Conservation (phyloP, 1,140 invertebrate genomes). For the Drosophila trapezifrons region DNA sequence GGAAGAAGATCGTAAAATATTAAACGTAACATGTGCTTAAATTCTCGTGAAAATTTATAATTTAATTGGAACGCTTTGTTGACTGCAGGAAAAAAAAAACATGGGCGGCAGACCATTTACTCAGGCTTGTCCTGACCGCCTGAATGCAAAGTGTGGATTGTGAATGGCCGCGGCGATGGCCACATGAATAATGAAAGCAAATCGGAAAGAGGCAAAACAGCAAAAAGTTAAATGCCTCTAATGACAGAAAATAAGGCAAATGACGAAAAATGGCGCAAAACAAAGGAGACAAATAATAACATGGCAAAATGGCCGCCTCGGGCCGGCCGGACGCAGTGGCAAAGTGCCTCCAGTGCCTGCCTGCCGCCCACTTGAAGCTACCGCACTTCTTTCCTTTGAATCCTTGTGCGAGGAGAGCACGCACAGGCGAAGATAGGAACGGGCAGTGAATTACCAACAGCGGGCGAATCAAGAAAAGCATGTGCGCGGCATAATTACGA, state of each 20-base stretch:
- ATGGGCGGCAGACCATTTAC: constrained; percentile 4
- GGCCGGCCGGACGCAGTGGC: too few species aligned
- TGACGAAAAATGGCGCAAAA: constrained; percentile 79
- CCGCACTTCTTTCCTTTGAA: constrained; percentile 8
- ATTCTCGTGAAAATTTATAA: constrained; percentile 6
- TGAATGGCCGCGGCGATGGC: constrained; percentile 27
- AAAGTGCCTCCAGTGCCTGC: too few species aligned
- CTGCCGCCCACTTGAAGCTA: constrained; percentile 7
- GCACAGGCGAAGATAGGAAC: constrained; percentile 32
- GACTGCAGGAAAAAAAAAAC: constrained; percentile 7
- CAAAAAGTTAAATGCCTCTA: constrained; percentile 82
- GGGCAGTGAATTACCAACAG: constrained; percentile 69
- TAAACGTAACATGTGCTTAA: constrained; percentile 11
- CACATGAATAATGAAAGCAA: constrained; percentile 72
- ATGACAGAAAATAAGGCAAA: constrained; percentile 78
- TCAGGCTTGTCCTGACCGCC: not conserved
- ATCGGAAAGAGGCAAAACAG: constrained; percentile 75
- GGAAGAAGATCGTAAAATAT: not conserved
- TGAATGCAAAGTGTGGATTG: constrained; percentile 30
- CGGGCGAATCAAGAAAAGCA: constrained; percentile 76
- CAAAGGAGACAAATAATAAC: constrained; percentile 79
- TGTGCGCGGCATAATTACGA: constrained; percentile 81
- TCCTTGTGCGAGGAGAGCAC: constrained; percentile 17
- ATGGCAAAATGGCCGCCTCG: constrained; percentile 67
- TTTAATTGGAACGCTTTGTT: constrained; percentile 5